Evolutionary conservation across 2,888 invertebrate species (phyloP).

Genomic region (Scrobipalpa costella): DNA sequence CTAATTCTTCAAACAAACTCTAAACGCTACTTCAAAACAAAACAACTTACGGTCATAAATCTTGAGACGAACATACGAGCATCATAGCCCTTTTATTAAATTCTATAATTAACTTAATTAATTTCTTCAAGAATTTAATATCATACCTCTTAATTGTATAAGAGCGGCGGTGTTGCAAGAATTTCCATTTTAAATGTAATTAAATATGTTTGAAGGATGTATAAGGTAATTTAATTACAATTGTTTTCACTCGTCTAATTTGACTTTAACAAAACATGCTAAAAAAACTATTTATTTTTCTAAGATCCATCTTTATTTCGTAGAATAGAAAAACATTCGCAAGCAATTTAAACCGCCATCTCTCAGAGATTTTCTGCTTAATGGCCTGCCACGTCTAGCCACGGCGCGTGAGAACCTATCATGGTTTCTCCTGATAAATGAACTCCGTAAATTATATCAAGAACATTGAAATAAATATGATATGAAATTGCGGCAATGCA

Average conservation of each 20-base stretch:
- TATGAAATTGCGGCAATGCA: constrained; percentile 25
- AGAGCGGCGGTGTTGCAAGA: background rate
- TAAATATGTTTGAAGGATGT: background rate
- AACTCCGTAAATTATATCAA: constrained; percentile 21
- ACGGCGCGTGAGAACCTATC: constrained; percentile 45
- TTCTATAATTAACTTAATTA: background rate
- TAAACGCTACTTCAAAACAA: too few relatives aligned
- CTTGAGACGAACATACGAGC: too few relatives aligned
- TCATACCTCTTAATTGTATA: background rate
- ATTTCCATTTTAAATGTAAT: background rate
- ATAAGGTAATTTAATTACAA: background rate
- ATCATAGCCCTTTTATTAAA: background rate
- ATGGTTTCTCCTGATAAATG: constrained; percentile 37
- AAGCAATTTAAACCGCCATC: constrained; percentile 18
- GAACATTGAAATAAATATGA: constrained; percentile 28
- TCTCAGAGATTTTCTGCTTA: constrained; percentile 25
- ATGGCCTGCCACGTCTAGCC: constrained; percentile 22
- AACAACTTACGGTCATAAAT: too few relatives aligned
- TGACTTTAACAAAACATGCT: too few relatives aligned
- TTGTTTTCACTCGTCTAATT: background rate
- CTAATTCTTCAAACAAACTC: background rate
- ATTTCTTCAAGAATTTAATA: background rate
- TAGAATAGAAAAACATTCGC: constrained; percentile 8
- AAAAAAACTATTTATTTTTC: too few relatives aligned
- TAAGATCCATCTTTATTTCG: background rate